phyloP scores from a whole-genome alignment of 2,113 vertebrate genomes.

The Dicentrarchus labrax region DNA sequence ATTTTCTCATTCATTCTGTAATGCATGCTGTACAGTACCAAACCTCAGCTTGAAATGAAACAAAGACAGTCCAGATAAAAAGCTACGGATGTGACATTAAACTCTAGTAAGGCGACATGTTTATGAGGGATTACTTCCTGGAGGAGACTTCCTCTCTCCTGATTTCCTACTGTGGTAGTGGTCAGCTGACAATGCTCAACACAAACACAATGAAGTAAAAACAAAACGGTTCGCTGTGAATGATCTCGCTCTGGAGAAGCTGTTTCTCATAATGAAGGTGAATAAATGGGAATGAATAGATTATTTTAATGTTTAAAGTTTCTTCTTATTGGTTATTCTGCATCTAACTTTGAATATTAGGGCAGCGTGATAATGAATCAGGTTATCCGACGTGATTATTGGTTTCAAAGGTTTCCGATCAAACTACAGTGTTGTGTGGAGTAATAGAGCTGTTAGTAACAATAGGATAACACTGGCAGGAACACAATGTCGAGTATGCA shows the following conservation, averaged over 20 bases:
- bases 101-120: background rate
- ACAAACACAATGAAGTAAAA: background rate
- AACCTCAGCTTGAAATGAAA: background rate
- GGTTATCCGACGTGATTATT: too few species aligned
- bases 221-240: background rate
- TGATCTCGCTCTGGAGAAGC: background rate
- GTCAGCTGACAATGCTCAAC: constrained; percentile 26
- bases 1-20: background rate
- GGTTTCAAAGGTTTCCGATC: too few species aligned
- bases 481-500: background rate
- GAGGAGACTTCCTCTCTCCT: constrained; percentile 27
- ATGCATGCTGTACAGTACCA: background rate
- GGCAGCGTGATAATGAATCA: too few species aligned
- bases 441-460: background rate
- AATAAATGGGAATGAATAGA: too few species aligned
- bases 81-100: background rate
- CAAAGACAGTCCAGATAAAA: background rate
- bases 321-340: background rate
- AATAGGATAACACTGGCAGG: constrained; percentile 1
- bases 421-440: too few species aligned
- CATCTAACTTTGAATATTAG: too few species aligned
- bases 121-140: constrained; percentile 26
- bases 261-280: too few species aligned
- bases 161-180: constrained; percentile 12
- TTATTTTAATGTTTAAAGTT: background rate